Conservation (phyloP, 1,140 invertebrate species). For the Copidosoma floridanum region DNA sequence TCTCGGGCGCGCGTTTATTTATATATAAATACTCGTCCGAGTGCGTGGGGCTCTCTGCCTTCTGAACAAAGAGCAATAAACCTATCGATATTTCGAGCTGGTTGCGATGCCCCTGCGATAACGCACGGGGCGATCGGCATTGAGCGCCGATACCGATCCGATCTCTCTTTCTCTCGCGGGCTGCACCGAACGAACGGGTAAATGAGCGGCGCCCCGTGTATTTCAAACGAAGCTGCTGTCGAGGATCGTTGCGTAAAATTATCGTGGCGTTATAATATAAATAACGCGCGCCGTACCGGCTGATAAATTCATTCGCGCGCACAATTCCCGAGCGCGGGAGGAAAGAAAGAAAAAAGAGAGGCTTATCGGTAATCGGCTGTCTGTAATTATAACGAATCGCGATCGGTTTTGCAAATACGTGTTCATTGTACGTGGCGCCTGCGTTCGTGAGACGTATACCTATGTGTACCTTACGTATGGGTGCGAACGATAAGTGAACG, state of each 20-base stretch:
- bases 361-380: conserved; percentile 16
- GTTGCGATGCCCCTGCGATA: conserved; percentile 2
- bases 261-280: conserved; percentile 14
- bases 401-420: conserved; percentile 16
- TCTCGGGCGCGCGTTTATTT: not conserved
- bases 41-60: too few species aligned
- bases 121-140: not conserved
- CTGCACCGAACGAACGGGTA: too few species aligned
- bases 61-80: conserved; percentile 24
- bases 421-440: conserved; percentile 21
- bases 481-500: conserved; percentile 18
- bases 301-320: conserved; percentile 21
- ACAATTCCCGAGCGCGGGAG: too few species aligned
- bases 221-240: conserved; percentile 3
- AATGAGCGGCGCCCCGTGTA: conserved; percentile 4
- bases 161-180: too few species aligned
- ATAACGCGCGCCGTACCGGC: conserved; percentile 15
- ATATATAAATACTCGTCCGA: too few species aligned
- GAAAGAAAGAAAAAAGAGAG: too few species aligned
- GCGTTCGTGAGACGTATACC: too few species aligned
- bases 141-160: not conserved
- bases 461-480: too few species aligned
- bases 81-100: conserved; percentile 20
- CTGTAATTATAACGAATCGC: conserved; percentile 27
- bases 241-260: conserved; percentile 7